phyloP scores from a whole-genome alignment of 2,113 vertebrate species.

The Cisticola juncidis region DNA sequence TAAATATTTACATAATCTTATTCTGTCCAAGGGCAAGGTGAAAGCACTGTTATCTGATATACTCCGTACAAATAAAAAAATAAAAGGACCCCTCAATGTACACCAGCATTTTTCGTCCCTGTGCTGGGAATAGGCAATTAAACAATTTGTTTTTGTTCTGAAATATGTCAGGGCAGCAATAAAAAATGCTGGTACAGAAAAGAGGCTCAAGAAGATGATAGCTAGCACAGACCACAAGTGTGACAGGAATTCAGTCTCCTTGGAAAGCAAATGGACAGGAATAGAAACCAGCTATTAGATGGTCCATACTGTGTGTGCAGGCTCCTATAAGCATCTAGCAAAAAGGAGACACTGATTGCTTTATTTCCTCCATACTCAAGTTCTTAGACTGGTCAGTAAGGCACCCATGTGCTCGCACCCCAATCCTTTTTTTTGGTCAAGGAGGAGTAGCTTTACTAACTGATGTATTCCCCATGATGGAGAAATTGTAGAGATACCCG shows the following conservation, averaged over 20 bases:
- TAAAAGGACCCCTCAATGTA: not conserved
- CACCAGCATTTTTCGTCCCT: accelerated
- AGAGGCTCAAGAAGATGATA: not conserved
- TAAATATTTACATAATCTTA: constrained; percentile 65
- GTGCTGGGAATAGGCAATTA: not conserved
- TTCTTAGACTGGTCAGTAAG: not conserved
- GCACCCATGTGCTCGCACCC: not conserved
- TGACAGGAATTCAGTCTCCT: not conserved
- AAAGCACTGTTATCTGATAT: constrained; percentile 60
- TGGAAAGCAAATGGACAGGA: not conserved
- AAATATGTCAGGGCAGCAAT: not conserved
- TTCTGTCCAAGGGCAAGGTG: constrained; percentile 52
- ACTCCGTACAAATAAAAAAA: not conserved
- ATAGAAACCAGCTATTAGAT: not conserved
- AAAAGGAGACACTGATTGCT: not conserved
- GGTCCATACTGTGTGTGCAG: not conserved
- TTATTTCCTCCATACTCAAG: not conserved
- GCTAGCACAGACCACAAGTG: not conserved
- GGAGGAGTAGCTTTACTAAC: not conserved
- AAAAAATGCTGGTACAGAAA: not conserved
- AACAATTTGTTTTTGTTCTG: not conserved
- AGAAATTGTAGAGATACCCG: not conserved
- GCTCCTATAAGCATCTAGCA: not conserved
- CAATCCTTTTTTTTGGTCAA: not conserved
- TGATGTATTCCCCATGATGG: not conserved